Evolutionary conservation across 2,888 invertebrate genomes (phyloP), one percentile per base, ranked within the genome.

Genomic region (Corythucha ciliata): DNA sequence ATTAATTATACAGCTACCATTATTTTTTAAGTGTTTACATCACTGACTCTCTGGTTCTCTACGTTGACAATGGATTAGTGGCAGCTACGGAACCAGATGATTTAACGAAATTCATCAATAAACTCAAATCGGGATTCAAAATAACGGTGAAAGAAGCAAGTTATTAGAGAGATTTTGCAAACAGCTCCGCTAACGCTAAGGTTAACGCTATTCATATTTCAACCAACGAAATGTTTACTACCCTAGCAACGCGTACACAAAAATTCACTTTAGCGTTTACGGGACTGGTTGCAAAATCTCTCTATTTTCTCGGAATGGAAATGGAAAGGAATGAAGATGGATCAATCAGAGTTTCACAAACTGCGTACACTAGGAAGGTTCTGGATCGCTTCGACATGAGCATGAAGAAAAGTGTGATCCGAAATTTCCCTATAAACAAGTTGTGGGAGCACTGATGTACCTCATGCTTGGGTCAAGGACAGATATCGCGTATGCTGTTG

Each of bases 401-500:
- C n/a, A n/a, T n/a, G n/a, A n/a, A n/a, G n/a, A n/a, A n/a, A 36
- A 10, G 36, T 20, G 10, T 18, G 12, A 10, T 36, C n/a, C 8
- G 21, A 33, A 44, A 10, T 29, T 44, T 21, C 44, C 44, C 8
- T 52, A 52, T 27, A 8, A 51, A 26, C 18, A 20, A 36, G 50
- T 24, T 16, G 45, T 50, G 20, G 49, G 53, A 6, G 34, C 49
- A 20, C 24, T 53, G 12, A 51, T 49, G 36, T 42, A 18, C n/a
- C 22, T 41, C 20, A 33, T 20, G 21, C 12, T 21, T n/a, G 48
- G 37, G 10, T 41, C 32, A 10, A 16, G 54, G 7, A 53, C 56
- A 2, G 54, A 55, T 33, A 51, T 56, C 18, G 18, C 21, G 14
- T 56, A 32, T 47, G 54, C 56, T 12, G 51, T 56, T 16, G 16